These are phyloP conservation scores for Pseudeuparius sepicola DNA, from an alignment of 2,888 invertebrate genomes.

Conservation along the genomic window DNA sequence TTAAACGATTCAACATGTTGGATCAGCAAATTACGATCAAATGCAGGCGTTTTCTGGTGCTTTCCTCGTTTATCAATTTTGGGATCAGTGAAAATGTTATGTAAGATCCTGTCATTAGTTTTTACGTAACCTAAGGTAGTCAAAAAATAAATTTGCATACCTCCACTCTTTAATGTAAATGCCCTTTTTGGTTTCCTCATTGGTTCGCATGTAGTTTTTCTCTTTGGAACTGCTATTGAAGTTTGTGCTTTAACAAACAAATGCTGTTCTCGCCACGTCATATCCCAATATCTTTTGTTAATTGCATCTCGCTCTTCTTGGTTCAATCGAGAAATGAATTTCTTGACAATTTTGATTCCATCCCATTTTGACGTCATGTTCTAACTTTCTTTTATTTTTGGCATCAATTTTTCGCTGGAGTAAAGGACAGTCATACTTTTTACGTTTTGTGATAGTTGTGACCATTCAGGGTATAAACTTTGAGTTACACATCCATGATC, in stretches of 20 bases:
- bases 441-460: background rate
- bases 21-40: conserved; percentile 4
- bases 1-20: conserved; percentile 5
- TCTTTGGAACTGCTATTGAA: conserved; percentile 4
- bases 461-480: background rate
- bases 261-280: conserved; percentile 5
- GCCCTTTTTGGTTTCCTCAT: conserved; percentile 1
- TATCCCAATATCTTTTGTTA: conserved; percentile 2
- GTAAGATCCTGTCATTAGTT: conserved; percentile 4
- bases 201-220: conserved; percentile 1
- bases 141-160: background rate
- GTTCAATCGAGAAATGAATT: conserved; percentile 1
- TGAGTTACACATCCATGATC: no score
- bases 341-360: conserved; percentile 3
- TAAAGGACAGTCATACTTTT: conserved; percentile 1
- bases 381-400: conserved; percentile 5
- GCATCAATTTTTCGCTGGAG: conserved; percentile 5
- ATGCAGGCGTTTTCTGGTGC: conserved; percentile 7
- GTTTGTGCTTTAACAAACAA: conserved; percentile 3
- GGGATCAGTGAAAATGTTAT: conserved; percentile 4
- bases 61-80: conserved; percentile 5
- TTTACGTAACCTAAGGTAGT: conserved; percentile 5
- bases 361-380: conserved; percentile 2
- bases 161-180: conserved; percentile 5
- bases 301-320: conserved; percentile 4